Evolutionary conservation across 1,140 invertebrate species (phyloP).

Genomic region (Lineus longissimus): DNA sequence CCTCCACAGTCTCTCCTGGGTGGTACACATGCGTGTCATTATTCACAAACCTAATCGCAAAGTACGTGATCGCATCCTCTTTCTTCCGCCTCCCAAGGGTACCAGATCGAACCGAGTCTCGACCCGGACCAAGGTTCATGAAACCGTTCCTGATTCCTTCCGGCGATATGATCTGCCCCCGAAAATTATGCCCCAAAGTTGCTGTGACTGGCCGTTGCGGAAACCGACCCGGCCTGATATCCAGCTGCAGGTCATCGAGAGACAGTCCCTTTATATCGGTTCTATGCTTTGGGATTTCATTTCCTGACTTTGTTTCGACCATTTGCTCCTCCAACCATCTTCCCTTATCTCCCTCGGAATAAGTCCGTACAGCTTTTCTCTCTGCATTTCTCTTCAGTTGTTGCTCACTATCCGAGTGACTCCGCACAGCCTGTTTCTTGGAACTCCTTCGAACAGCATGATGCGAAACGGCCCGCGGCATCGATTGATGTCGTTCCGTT

Average conservation of each 20-base stretch:
- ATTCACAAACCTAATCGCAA: constrained; percentile 40
- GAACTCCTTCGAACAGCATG: too few species aligned
- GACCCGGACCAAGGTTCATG: constrained; percentile 8
- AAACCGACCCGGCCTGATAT: constrained; percentile 3
- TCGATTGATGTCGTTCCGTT: too few species aligned
- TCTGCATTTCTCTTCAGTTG: too few species aligned
- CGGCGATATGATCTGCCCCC: constrained; percentile 4
- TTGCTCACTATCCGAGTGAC: too few species aligned
- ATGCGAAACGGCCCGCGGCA: too few species aligned
- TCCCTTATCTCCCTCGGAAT: too few species aligned
- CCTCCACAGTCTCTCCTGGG: constrained; percentile 38
- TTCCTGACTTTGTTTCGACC: too few species aligned
- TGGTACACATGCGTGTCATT: constrained; percentile 27
- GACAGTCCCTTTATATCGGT: constrained; percentile 4
- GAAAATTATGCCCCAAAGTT: neutral
- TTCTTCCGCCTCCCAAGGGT: constrained; percentile 18
- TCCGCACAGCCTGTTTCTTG: too few species aligned
- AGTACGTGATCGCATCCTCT: constrained; percentile 30
- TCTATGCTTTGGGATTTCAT: too few species aligned
- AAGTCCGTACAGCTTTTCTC: too few species aligned
- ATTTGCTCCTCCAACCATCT: too few species aligned
- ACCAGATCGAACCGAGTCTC: constrained; percentile 5
- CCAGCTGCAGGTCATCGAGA: constrained; percentile 5
- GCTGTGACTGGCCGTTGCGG: neutral
- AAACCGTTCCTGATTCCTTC: neutral